Conservation (phyloP, 2,113 vertebrate genomes). For the Theristicus caerulescens region DNA sequence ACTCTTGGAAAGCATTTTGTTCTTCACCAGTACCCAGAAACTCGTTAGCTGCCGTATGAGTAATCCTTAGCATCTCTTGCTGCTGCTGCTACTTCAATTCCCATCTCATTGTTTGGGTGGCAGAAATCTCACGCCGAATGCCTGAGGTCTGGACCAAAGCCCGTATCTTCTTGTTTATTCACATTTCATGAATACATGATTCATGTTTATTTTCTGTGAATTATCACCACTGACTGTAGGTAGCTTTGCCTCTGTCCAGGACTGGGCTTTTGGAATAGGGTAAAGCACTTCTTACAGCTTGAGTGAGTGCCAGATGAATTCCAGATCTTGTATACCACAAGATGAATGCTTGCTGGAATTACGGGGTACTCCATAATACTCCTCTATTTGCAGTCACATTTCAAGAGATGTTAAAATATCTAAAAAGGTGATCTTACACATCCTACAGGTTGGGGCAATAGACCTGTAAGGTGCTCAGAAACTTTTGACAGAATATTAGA, state of each 20-base stretch:
- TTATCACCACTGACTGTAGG: neutral
- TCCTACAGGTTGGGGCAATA: neutral
- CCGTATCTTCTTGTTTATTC: neutral
- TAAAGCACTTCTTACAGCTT: neutral
- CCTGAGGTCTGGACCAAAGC: neutral
- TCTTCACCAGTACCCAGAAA: neutral
- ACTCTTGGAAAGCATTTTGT: neutral
- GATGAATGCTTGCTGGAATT: neutral
- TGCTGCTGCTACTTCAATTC: neutral
- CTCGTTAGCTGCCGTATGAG: fast-evolving
- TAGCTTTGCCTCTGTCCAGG: neutral
- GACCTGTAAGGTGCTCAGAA: neutral
- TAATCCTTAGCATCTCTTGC: neutral
- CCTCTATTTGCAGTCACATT: neutral
- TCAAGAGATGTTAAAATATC: neutral
- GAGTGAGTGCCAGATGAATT: neutral
- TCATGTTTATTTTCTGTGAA: neutral
- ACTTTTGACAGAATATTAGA: neutral
- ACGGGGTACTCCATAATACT: neutral
- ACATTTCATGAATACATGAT: neutral
- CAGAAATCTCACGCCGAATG: neutral
- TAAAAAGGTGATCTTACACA: neutral
- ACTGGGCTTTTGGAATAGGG: neutral
- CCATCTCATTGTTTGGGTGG: neutral
- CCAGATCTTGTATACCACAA: neutral